phyloP scores from a whole-genome alignment of 2,113 vertebrate genomes.

The Ptilonorhynchus violaceus region DNA sequence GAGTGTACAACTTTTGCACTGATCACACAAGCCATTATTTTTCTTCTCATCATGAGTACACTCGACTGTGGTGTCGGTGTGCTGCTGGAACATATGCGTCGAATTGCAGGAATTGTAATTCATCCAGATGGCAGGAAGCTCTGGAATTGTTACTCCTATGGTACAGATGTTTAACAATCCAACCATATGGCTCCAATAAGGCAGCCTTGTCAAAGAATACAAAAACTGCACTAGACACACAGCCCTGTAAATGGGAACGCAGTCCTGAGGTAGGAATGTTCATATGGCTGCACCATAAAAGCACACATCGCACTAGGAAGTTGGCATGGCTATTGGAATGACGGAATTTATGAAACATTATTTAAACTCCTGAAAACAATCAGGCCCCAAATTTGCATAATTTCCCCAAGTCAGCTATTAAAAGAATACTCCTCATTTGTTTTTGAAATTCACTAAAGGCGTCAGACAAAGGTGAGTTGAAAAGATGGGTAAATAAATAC shows the following conservation, averaged over 20 bases:
- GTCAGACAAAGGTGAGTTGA: neutral
- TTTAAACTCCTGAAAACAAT: neutral
- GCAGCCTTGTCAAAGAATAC: conserved; percentile 19
- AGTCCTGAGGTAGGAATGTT: neutral
- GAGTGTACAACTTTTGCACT: neutral
- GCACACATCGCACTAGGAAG: neutral
- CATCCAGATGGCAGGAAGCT: conserved; percentile 70
- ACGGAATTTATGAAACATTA: neutral
- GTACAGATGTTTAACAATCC: conserved; percentile 74
- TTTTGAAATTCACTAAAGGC: neutral
- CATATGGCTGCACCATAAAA: neutral
- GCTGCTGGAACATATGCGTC: neutral
- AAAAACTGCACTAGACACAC: conserved; percentile 12
- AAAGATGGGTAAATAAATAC: neutral
- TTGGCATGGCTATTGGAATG: neutral
- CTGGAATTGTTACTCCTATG: conserved; percentile 43
- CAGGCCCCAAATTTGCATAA: neutral
- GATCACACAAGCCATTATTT: neutral
- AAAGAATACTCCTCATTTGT: neutral
- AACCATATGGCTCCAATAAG: conserved; percentile 67
- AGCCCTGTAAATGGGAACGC: neutral
- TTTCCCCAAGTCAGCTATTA: neutral
- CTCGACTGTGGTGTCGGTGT: neutral
- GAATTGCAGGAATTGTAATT: conserved; percentile 36
- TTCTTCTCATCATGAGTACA: neutral